Evolutionary conservation across 1,140 invertebrate genomes (phyloP).

Genomic region (Portunus trituberculatus): DNA sequence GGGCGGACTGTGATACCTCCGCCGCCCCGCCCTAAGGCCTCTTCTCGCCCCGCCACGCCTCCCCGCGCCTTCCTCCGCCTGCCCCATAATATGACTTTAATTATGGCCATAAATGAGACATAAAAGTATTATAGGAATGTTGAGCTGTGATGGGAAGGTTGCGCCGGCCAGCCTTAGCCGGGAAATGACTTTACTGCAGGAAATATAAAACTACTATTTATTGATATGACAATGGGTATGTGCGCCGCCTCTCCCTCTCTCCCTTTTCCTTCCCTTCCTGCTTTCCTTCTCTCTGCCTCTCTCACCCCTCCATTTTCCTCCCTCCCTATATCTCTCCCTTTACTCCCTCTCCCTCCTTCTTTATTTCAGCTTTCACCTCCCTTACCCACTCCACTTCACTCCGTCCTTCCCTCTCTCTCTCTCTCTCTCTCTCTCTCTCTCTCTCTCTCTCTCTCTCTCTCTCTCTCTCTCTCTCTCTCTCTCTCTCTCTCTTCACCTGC

Average conservation of each 20-base stretch:
- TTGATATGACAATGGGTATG: constrained; percentile 68
- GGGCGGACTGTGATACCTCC: background rate
- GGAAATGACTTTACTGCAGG: constrained; percentile 71
- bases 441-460: background rate
- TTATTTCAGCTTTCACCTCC: background rate
- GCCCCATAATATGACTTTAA: constrained; percentile 72
- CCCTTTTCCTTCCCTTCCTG: background rate
- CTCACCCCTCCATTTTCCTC: background rate
- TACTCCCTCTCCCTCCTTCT: background rate
- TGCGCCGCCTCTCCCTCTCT: constrained; percentile 1
- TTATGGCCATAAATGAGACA: constrained; percentile 74
- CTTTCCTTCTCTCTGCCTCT: background rate
- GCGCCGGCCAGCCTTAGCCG: constrained; percentile 32
- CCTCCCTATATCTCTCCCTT: background rate
- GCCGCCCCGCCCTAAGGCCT: background rate
- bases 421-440: background rate
- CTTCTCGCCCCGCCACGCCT: background rate
- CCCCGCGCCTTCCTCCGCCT: background rate
- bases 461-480: constrained; percentile 10
- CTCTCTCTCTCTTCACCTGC: constrained; percentile 17
- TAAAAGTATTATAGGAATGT: constrained; percentile 69
- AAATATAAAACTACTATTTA: constrained; percentile 72
- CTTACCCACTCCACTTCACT: background rate
- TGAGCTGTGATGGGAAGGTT: constrained; percentile 61
- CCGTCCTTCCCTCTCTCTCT: background rate